Evolutionary conservation across 2,113 vertebrate species (phyloP).

Genomic region (Oncorhynchus mykiss): DNA sequence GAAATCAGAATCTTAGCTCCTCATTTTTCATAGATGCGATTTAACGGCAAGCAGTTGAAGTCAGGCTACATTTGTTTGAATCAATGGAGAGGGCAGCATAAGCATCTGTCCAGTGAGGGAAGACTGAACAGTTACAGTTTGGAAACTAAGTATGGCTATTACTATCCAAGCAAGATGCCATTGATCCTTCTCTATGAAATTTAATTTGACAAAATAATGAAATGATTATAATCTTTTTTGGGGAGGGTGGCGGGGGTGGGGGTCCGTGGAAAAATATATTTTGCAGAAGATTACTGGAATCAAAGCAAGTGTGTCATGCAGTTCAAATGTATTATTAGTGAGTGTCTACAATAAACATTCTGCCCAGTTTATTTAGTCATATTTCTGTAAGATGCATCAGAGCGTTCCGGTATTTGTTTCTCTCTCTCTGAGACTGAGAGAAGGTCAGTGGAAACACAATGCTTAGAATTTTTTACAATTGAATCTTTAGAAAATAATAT

Average conservation of each 20-base stretch:
- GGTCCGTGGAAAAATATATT: constrained; percentile 27
- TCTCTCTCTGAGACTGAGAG: neutral
- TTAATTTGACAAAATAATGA: constrained; percentile 61
- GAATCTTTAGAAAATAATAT: too few relatives aligned
- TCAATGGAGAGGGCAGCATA: constrained; percentile 49
- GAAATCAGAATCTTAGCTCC: constrained; percentile 5
- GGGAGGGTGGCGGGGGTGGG: too few relatives aligned
- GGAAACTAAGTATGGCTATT: constrained; percentile 60
- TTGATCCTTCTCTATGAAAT: constrained; percentile 55
- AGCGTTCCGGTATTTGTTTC: neutral
- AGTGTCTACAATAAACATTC: constrained; percentile 10
- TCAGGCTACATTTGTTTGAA: constrained; percentile 61
- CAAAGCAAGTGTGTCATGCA: constrained; percentile 7
- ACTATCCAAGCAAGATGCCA: constrained; percentile 40
- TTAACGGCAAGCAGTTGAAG: constrained; percentile 50
- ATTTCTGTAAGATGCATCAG: constrained; percentile 20
- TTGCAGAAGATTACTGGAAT: constrained; percentile 45
- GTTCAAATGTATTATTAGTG: constrained; percentile 18
- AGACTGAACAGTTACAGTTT: constrained; percentile 66
- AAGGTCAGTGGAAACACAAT: too few relatives aligned
- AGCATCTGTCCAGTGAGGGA: constrained; percentile 60
- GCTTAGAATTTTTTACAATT: too few relatives aligned
- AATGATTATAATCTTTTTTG: neutral
- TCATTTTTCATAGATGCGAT: constrained; percentile 35
- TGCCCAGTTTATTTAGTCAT: constrained; percentile 26